Base-by-base conservation (phyloP, 2,888 invertebrate species). In the Parthenolecanium corni region DNA sequence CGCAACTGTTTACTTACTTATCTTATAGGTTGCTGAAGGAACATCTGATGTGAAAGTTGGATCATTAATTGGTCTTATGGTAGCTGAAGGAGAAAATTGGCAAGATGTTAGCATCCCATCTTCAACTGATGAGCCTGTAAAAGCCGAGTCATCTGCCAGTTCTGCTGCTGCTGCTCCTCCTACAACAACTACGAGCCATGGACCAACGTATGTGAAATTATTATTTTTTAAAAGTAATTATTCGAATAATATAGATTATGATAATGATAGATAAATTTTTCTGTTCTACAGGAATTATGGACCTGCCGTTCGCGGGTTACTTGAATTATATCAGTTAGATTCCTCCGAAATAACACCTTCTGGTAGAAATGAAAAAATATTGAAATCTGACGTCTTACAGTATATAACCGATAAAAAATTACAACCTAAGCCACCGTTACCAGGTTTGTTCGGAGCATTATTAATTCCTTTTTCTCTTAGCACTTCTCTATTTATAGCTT, bases 51-150 rank as follows among this genome's bases (percentile, higher is more conserved):
- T 76, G 57, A 74, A 71, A 71, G 76, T 83, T 9, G 79, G 79
- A 4, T 71, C 75, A 44, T 68, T 80, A 57, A 82, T 83, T 65
- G 82, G 80, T 2, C 69, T 83, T 56, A 73, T 79, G 65, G 80
- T 80, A 12, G 79, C 77, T 53, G 79, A 78, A 69, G 82, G 79
- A 11, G 79, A 80, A 70, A 81, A 82, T 69, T 80, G 80, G 80
- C 76, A 79, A 69, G 75, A 74, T 66, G 74, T 75, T 3, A 73
- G 74, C 64, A 66, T 74, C 64, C 75, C 76, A n/a, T n/a, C 31
- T 31, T 62, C 47, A 18, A 47, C 21, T 23, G 51, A 21, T 4
- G 23, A 23, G 11, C 24, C 51, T 12, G n/a, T n/a, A n/a, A n/a
- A n/a, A n/a, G n/a, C n/a, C n/a, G n/a, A n/a, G n/a, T n/a, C n/a